Conservation (phyloP, 2,797 vertebrate species). For the Sebastes vulpes region DNA sequence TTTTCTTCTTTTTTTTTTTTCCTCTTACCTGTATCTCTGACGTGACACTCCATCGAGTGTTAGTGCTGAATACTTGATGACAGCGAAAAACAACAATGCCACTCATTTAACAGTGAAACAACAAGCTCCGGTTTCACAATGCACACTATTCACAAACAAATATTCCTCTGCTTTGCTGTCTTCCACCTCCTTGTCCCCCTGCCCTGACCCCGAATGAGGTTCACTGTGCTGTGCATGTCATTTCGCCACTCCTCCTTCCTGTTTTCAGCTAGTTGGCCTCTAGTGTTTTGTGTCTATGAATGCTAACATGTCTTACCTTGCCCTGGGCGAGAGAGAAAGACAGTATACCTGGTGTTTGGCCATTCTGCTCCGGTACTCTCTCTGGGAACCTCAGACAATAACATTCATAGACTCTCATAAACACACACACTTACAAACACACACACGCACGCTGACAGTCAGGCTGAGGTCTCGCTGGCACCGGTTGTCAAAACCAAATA, state of each 20-base stretch:
- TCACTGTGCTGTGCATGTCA: conserved; percentile 64
- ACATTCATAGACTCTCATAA: conserved; percentile 34
- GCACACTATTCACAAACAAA: conserved; percentile 25
- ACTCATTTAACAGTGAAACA: conserved; percentile 44
- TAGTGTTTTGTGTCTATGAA: conserved; percentile 73
- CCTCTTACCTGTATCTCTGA: conserved; percentile 52
- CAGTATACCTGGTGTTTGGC: conserved; percentile 70
- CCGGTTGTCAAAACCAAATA: conserved; percentile 82
- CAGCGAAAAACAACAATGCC: conserved; percentile 57
- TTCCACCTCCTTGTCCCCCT: conserved; percentile 24
- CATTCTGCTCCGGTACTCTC: conserved; percentile 65
- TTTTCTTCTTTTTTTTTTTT: conserved; percentile 9
- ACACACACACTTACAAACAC: conserved; percentile 40
- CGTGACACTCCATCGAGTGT: conserved; percentile 66
- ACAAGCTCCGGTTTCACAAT: conserved; percentile 1
- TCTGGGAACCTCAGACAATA: conserved; percentile 68
- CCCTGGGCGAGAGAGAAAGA: conserved; percentile 79
- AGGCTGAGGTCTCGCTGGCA: conserved; percentile 72
- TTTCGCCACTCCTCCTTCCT: conserved; percentile 65
- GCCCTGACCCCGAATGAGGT: conserved; percentile 60
- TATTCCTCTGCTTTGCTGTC: conserved; percentile 24
- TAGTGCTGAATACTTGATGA: conserved; percentile 72
- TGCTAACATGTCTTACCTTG: conserved; percentile 80
- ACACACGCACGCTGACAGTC: conserved; percentile 56
- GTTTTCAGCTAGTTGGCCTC: conserved; percentile 71